Evolutionary conservation across 37 sponge, comb jelly and placozoan species (phyloP).

Genomic region (Corticium candelabrum): DNA sequence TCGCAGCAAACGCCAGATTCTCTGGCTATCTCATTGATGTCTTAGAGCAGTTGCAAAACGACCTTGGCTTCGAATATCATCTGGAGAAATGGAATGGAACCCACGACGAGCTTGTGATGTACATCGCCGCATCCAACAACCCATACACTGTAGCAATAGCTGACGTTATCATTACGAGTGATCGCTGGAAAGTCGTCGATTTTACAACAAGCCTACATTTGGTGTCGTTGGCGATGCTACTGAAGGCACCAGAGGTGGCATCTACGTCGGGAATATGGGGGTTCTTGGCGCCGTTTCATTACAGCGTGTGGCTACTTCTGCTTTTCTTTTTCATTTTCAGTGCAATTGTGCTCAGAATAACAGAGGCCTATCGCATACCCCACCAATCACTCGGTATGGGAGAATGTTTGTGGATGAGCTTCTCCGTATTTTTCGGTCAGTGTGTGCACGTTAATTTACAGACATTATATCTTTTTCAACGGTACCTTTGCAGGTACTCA

Average conservation of each 20-base stretch:
- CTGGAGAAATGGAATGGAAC: not conserved
- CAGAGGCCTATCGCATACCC: not conserved
- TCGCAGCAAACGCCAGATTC: not conserved
- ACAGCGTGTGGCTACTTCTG: constrained; percentile 8
- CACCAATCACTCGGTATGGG: not conserved
- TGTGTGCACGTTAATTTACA: too few relatives aligned
- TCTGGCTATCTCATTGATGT: constrained; percentile 2
- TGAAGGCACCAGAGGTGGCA: not conserved
- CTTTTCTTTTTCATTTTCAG: not conserved
- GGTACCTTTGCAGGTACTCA: too few relatives aligned
- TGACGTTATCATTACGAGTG: not conserved
- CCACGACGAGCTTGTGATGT: not conserved
- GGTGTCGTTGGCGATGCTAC: not conserved
- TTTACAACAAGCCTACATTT: not conserved
- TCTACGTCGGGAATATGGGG: not conserved
- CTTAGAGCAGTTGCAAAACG: not conserved
- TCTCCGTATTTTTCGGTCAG: not conserved
- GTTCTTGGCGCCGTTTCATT: not conserved
- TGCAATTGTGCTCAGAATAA: not conserved
- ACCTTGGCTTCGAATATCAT: not conserved
- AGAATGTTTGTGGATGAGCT: not conserved
- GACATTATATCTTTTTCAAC: too few relatives aligned
- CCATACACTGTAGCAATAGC: not conserved
- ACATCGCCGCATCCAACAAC: not conserved
- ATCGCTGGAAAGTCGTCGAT: not conserved